Evolutionary conservation across 2,888 invertebrate species (phyloP), one percentile per base, ranked within the genome.

Genomic region (Agelastica alni): DNA sequence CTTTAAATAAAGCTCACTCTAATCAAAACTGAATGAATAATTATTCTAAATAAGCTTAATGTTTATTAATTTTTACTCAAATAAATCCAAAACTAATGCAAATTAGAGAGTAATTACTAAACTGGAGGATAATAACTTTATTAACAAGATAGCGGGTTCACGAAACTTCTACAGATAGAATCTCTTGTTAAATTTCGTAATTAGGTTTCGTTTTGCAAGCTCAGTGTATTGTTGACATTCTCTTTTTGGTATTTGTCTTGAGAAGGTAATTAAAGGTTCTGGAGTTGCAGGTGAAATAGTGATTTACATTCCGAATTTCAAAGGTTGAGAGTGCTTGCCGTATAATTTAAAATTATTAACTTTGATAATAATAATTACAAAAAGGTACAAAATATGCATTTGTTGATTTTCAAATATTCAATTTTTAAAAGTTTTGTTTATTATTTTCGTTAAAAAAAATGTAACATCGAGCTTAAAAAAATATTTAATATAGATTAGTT

Each of bases 161-260:
- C n/a, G 12, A 26, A 45, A 32, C 13, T 45, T 32, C 22, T 45
- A 20, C 22, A 45, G 47, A 48, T 48, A 39, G 30, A 39, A 30
- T 48, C 47, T 48, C 39, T 48, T 48, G 47, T 48, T 48, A 39
- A 48, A 48, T 39, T 48, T 48, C 32, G 47, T 48, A 48, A 48
- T 48, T 48, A 48, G 18, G 39, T 48, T 45, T 48, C 39, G 31
- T 37, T 48, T 39, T 18, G 30, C 7, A 16, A 37, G 30, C 17
- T 48, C 47, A 17, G 28, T 48, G 28, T 48, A 48, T 37, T 48
- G 47, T 48, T 48, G 47, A 48, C 39, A 48, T 48, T 48, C 39
- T 18, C 39, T 39, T n/a, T n/a, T 37, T 48, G 10, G 39, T 48
- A 48, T 47, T 47, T 37, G 37, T 36, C 39, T 48, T 36, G 18